Evolutionary conservation across 92 coral and sea anemone species (phyloP).

Genomic region (Anthopleura xanthogrammica): DNA sequence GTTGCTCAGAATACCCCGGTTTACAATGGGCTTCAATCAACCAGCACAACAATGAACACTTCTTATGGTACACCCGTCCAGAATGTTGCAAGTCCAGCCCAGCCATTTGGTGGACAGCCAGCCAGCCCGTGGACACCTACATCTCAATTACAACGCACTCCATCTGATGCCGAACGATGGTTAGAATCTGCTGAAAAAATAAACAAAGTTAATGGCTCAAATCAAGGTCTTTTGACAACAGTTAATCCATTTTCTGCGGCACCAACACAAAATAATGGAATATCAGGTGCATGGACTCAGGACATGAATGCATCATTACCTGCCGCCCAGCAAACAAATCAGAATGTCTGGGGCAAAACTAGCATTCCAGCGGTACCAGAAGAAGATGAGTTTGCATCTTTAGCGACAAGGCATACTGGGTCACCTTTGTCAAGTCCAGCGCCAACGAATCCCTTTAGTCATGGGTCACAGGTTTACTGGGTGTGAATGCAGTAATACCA

Average conservation of each 20-base stretch:
- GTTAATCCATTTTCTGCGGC: conserved; percentile 74
- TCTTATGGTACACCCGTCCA: conserved; percentile 26
- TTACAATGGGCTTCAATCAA: conserved; percentile 46
- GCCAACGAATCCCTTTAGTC: conserved; percentile 52
- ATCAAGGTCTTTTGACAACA: conserved; percentile 78
- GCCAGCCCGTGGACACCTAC: conserved; percentile 40
- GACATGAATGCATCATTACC: conserved; percentile 65
- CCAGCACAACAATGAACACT: conserved; percentile 20
- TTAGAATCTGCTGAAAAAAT: conserved; percentile 72
- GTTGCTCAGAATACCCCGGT: conserved; percentile 25
- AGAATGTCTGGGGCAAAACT: conserved; percentile 29
- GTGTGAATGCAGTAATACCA: conserved; percentile 30
- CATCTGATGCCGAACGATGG: conserved; percentile 86
- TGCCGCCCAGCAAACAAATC: conserved; percentile 36
- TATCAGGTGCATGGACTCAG: conserved; percentile 85
- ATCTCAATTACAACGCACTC: conserved; percentile 33
- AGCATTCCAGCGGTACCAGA: conserved; percentile 25
- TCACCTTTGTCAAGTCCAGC: conserved; percentile 43
- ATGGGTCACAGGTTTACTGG: conserved; percentile 55
- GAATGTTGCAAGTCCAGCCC: conserved; percentile 50
- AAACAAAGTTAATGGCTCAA: conserved; percentile 33
- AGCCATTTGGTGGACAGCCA: conserved; percentile 48
- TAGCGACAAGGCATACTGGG: conserved; percentile 57
- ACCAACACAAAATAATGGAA: conserved; percentile 58
- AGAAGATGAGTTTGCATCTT: conserved; percentile 65